Evolutionary conservation across 2,113 vertebrate species (phyloP).

Genomic region (Plotosus lineatus): DNA sequence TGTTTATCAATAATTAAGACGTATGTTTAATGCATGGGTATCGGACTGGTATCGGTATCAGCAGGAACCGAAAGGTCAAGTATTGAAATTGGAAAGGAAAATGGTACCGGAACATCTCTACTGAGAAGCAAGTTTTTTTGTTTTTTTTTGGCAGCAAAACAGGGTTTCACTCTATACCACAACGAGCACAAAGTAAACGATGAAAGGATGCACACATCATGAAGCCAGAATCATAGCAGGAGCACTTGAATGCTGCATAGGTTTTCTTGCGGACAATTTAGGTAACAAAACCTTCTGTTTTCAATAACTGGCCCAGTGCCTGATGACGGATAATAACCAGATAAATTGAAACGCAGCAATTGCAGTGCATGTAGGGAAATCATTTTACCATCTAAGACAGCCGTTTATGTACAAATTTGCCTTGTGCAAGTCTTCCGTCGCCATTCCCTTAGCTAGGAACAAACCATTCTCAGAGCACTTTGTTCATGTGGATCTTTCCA

Average conservation of each 20-base stretch:
- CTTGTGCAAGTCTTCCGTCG: background rate
- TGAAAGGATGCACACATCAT: conserved; percentile 19
- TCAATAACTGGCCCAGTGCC: conserved; percentile 42
- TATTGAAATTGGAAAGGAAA: no score
- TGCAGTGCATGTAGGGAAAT: conserved; percentile 66
- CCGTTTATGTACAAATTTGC: conserved; percentile 55
- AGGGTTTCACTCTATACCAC: conserved; percentile 44
- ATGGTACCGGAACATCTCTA: no score
- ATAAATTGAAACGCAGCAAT: conserved; percentile 58
- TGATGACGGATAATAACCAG: conserved; percentile 49
- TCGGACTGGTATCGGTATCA: no score
- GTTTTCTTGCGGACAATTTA: conserved; percentile 42
- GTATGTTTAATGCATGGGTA: no score
- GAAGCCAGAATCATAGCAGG: conserved; percentile 24
- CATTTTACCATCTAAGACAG: conserved; percentile 54
- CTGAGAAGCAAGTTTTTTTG: no score
- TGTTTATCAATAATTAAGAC: no score
- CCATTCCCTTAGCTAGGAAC: conserved; percentile 27
- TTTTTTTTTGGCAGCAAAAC: conserved; percentile 53
- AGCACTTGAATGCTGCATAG: conserved; percentile 35
- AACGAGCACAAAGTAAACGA: conserved; percentile 34
- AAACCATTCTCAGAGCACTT: conserved; percentile 35
- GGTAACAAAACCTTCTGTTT: conserved; percentile 52
- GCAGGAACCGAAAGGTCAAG: no score
- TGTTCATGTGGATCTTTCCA: conserved; percentile 27